Evolutionary conservation across 1,140 invertebrate genomes (phyloP).

Genomic region (Scaptomyza hsui): DNA sequence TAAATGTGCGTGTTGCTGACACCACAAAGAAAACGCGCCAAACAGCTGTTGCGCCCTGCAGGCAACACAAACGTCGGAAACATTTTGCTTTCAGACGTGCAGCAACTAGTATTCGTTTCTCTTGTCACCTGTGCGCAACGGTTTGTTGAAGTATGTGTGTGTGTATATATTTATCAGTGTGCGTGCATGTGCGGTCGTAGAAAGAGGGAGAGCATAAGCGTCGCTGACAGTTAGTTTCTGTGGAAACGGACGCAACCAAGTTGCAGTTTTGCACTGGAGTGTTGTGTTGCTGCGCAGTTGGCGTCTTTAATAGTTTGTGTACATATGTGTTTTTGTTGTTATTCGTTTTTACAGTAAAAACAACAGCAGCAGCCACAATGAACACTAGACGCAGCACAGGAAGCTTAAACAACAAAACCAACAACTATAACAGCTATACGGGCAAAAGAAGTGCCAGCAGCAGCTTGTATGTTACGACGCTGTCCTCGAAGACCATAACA

Average conservation of each 20-base stretch:
- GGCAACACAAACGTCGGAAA: conserved; percentile 37
- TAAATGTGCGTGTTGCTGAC: conserved; percentile 36
- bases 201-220: conserved; percentile 24
- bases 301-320: conserved; percentile 19
- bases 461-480: conserved; percentile 25
- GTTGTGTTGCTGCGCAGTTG: conserved; percentile 37
- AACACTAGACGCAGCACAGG: conserved; percentile 54
- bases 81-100: conserved; percentile 15
- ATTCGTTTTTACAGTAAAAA: conserved; percentile 4
- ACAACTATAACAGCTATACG: background rate
- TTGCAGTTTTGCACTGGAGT: conserved; percentile 26
- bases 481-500: conserved; percentile 31
- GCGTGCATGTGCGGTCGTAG: background rate
- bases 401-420: conserved; percentile 20
- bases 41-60: conserved; percentile 65
- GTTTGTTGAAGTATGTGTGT: conserved; percentile 16
- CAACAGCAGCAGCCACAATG: conserved; percentile 25
- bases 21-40: conserved; percentile 35
- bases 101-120: conserved; percentile 19
- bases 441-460: conserved; percentile 5
- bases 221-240: conserved; percentile 38
- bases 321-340: background rate
- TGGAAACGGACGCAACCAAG: conserved; percentile 34
- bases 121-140: conserved; percentile 35
- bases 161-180: background rate